Evolutionary conservation across 1,140 invertebrate species (phyloP).

Genomic region (Heterodera carotae): DNA sequence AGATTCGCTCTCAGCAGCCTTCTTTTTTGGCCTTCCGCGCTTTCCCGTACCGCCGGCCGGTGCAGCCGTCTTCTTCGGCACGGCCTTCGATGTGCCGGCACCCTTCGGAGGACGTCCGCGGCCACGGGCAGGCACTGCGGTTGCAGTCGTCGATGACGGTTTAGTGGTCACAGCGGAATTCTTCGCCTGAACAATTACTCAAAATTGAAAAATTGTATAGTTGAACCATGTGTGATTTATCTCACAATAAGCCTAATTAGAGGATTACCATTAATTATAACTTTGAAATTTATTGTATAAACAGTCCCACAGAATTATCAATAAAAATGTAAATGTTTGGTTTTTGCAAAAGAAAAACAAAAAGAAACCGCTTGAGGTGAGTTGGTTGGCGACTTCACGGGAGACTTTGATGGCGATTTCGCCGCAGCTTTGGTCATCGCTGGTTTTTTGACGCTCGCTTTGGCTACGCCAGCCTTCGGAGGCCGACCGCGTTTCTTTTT

Average conservation of each 20-base stretch:
- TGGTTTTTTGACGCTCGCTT: neutral
- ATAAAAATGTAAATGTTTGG: too few species aligned
- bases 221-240: too few species aligned
- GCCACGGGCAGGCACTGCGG: too few species aligned
- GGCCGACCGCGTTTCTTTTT: neutral
- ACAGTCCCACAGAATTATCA: too few species aligned
- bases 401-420: neutral
- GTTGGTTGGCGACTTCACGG: too few species aligned
- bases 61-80: conserved; percentile 8
- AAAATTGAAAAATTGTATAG: neutral
- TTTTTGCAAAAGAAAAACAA: too few species aligned
- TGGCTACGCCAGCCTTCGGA: neutral
- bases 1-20: neutral
- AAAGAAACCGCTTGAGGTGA: too few species aligned
- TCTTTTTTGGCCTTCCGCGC: conserved; percentile 18
- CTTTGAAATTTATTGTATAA: too few species aligned
- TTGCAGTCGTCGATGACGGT: neutral
- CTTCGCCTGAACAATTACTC: neutral
- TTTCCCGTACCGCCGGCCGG: conserved; percentile 1
- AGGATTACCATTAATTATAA: too few species aligned
- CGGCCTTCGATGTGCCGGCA: neutral
- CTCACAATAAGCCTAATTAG: too few species aligned
- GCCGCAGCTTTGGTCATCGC: neutral
- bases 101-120: neutral
- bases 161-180: neutral